phyloP scores from a whole-genome alignment of 2,113 vertebrate species.

The Tamias sibiricus region DNA sequence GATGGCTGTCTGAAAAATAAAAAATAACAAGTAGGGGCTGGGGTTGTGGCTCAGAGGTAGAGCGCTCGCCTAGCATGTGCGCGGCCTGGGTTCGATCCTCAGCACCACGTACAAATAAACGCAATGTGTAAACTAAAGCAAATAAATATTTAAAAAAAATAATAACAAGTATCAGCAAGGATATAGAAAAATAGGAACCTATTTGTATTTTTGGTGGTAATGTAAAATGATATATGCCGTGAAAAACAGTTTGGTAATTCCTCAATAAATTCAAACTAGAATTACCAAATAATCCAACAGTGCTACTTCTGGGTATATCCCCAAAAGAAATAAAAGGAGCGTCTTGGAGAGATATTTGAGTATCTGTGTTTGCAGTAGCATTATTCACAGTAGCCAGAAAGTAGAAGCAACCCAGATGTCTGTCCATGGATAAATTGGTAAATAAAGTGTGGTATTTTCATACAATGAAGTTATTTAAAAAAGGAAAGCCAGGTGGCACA shows the following conservation, averaged over 20 bases:
- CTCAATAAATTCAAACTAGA: conserved; percentile 31
- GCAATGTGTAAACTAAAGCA: too few relatives aligned
- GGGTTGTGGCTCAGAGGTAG: too few relatives aligned
- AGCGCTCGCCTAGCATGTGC: too few relatives aligned
- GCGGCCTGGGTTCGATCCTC: too few relatives aligned
- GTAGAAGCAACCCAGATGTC: background rate
- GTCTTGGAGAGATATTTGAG: background rate
- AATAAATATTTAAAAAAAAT: too few relatives aligned
- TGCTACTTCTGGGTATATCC: too few relatives aligned
- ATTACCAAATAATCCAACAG: conserved; percentile 9
- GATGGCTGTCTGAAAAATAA: too few relatives aligned
- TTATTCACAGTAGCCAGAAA: background rate
- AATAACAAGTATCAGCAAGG: background rate
- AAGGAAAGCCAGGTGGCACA: too few relatives aligned
- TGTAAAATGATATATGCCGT: background rate
- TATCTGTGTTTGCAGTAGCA: background rate
- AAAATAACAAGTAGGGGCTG: too few relatives aligned
- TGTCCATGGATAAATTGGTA: background rate
- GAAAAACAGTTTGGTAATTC: background rate
- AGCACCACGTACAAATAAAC: too few relatives aligned
- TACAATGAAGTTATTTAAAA: background rate
- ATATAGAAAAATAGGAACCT: background rate
- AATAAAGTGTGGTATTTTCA: background rate
- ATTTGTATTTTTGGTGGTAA: background rate
- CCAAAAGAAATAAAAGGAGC: too few relatives aligned